Evolutionary conservation across 35 echinoderm and acorn worm genomes (phyloP).

Genomic region (Strongylocentrotus purpuratus): DNA sequence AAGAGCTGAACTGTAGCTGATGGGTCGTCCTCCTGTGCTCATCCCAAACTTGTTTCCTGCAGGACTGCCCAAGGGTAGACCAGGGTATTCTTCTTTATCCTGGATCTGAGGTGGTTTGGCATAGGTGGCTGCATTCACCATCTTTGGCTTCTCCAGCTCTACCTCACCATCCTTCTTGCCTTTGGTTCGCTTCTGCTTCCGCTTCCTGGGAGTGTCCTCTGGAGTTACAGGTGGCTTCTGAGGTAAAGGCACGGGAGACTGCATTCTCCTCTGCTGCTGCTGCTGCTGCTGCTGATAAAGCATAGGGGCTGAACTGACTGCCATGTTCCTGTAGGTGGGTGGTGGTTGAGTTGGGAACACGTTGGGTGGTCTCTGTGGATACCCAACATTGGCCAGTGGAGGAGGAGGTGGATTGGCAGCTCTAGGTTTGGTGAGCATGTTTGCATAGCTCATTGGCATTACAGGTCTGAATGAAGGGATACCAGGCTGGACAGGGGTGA

Average conservation of each 20-base stretch:
- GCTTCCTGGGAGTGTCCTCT: constrained; percentile 44
- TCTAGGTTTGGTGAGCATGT: not conserved
- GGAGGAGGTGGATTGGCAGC: not conserved
- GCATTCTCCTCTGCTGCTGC: constrained; percentile 45
- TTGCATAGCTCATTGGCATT: constrained; percentile 36
- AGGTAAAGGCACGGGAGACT: not conserved
- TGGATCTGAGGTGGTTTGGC: constrained; percentile 56
- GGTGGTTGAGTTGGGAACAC: constrained; percentile 14
- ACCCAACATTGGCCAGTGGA: not conserved
- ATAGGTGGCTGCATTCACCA: not conserved
- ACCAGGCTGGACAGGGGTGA: constrained; percentile 29
- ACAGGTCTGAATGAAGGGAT: constrained; percentile 8
- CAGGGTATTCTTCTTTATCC: constrained; percentile 85
- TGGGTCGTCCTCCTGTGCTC: constrained; percentile 11
- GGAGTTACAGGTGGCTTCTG: not conserved
- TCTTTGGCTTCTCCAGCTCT: constrained; percentile 23
- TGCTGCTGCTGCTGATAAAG: constrained; percentile 34
- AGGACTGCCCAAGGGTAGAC: constrained; percentile 45
- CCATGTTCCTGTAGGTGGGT: not conserved
- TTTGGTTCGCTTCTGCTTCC: constrained; percentile 65
- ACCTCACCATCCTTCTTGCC: not conserved
- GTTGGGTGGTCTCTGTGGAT: constrained; percentile 1
- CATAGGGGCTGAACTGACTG: constrained; percentile 47
- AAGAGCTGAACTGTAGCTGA: constrained; percentile 55
- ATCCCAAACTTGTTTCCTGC: not conserved